phyloP scores from a whole-genome alignment of 1,140 invertebrate genomes.

The Dreissena rostriformis region DNA sequence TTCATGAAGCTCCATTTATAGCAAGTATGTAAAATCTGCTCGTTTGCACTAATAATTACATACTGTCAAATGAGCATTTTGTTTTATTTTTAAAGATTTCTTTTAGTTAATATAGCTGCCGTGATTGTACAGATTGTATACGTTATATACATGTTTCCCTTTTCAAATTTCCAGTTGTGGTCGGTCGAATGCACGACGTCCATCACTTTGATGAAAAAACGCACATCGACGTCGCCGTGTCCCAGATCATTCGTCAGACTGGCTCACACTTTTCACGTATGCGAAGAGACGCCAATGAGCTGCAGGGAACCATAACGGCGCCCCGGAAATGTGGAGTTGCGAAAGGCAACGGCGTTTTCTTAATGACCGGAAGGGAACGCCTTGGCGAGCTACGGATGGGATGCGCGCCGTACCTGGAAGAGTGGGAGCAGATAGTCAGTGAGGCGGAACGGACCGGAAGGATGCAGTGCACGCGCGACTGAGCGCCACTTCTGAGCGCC shows the following conservation, averaged over 20 bases:
- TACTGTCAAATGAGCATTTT: too few relatives aligned
- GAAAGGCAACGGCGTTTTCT: constrained; percentile 88
- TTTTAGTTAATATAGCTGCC: too few relatives aligned
- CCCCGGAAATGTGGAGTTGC: constrained; percentile 87
- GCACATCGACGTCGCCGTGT: constrained; percentile 61
- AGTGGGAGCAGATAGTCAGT: constrained; percentile 86
- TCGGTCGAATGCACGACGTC: constrained; percentile 66
- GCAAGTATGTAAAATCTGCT: neutral
- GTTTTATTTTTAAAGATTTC: too few relatives aligned
- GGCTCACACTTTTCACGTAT: constrained; percentile 31
- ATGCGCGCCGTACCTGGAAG: constrained; percentile 88
- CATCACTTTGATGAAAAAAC: constrained; percentile 58
- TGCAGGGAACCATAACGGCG: constrained; percentile 81
- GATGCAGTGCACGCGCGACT: constrained; percentile 86
- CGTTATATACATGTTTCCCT: neutral
- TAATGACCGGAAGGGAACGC: constrained; percentile 89
- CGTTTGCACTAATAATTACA: neutral
- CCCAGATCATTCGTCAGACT: constrained; percentile 66
- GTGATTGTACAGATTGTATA: neutral
- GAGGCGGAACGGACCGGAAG: constrained; percentile 84
- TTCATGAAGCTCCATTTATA: too few relatives aligned
- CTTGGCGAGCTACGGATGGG: constrained; percentile 87
- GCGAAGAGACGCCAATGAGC: constrained; percentile 42
- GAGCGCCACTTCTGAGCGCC: constrained; percentile 21
- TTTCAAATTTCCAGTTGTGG: constrained; percentile 66